Conservation (phyloP, 2,888 invertebrate species). For the Scaptomyza reducta region DNA sequence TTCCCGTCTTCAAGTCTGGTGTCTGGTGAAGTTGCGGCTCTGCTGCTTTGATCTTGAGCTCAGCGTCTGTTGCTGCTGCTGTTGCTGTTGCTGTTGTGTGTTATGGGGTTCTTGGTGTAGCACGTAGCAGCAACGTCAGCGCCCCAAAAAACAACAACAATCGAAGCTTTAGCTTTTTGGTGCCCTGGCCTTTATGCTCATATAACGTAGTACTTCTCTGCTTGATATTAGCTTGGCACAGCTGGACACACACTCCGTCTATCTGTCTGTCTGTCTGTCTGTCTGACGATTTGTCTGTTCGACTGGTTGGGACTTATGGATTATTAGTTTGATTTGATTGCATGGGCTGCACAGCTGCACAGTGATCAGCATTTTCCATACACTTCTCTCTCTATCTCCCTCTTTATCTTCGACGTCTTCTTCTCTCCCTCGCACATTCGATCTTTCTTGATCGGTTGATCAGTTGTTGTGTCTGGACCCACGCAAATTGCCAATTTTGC, state of each 20-base stretch:
- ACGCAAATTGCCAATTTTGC: conserved; percentile 72
- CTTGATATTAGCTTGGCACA: conserved; percentile 79
- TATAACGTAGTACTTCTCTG: conserved; percentile 18
- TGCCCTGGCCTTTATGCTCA: conserved; percentile 58
- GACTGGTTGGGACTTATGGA: conserved; percentile 66
- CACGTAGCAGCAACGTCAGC: conserved; percentile 66
- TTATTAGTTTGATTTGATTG: conserved; percentile 81
- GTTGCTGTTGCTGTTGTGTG: conserved; percentile 47
- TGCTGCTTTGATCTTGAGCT: conserved; percentile 22
- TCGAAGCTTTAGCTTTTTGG: conserved; percentile 57
- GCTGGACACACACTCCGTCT: conserved; percentile 63
- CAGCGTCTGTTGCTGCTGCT: conserved; percentile 43
- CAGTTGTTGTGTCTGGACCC: conserved; percentile 38
- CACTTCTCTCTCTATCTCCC: conserved; percentile 19
- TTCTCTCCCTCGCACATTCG: conserved; percentile 1
- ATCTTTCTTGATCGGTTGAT: conserved; percentile 16
- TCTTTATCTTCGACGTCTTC: conserved; percentile 21
- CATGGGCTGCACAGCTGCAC: conserved; percentile 53
- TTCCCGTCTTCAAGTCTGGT: conserved; percentile 17
- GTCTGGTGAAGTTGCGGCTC: conserved; percentile 60
- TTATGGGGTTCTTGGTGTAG: conserved; percentile 43
- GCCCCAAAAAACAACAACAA: conserved; percentile 56
- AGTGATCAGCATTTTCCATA: conserved; percentile 66
- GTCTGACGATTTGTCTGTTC: conserved; percentile 29
- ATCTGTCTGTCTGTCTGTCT: conserved; percentile 35